Percentiles rank a stretch among this genome's conserved stretches.
Conservation (phyloP, 1,140 invertebrate species). For the Bombus balteatus region DNA sequence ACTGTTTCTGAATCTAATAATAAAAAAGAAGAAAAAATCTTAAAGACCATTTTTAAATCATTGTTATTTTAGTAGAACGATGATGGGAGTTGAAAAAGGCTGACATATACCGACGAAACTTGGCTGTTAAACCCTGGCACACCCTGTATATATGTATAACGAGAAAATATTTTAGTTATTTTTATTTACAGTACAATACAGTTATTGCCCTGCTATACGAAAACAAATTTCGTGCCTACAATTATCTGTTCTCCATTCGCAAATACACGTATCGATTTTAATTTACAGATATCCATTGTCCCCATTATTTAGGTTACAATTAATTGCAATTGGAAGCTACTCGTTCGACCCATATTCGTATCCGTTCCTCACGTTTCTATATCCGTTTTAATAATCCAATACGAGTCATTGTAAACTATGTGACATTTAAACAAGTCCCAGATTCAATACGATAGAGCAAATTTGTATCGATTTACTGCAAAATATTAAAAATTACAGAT, state of each 20-base stretch:
- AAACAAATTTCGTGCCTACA: neutral
- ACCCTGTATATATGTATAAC: too few relatives aligned
- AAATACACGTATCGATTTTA: neutral
- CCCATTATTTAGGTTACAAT: neutral
- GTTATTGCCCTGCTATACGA: neutral
- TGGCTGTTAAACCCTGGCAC: too few relatives aligned
- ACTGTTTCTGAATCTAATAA: too few relatives aligned
- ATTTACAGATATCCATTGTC: neutral
- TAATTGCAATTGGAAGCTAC: neutral
- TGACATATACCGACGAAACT: too few relatives aligned
- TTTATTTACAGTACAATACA: too few relatives aligned
- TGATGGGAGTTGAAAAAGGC: too few relatives aligned
- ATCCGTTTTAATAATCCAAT: neutral
- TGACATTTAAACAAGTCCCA: neutral
- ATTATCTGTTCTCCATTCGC: neutral
- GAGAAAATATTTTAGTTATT: neutral
- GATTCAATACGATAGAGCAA: neutral
- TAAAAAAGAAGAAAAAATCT: too few relatives aligned
- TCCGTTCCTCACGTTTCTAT: neutral
- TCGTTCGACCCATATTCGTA: too few relatives aligned
- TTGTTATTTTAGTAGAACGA: too few relatives aligned
- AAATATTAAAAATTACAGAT: neutral
- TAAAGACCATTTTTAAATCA: too few relatives aligned
- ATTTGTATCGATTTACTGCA: neutral
- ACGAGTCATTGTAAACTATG: neutral